A percentile compares a stretch with the other conserved stretches of the same genome.
phyloP scores from a whole-genome alignment of 2,113 vertebrate genomes.

The Lasiurus cinereus region DNA sequence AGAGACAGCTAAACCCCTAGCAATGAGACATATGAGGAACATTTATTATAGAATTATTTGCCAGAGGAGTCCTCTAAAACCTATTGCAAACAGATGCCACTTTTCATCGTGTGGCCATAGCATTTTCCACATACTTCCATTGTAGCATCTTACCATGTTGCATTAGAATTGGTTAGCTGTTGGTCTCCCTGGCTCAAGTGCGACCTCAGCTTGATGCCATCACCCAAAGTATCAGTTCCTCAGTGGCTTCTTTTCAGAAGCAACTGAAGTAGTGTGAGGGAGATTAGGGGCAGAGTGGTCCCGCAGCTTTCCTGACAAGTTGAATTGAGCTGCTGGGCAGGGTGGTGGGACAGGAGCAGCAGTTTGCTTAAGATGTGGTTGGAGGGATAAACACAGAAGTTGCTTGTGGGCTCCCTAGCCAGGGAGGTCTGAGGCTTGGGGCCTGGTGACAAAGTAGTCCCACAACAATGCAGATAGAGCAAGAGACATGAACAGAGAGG shows the following conservation, averaged over 20 bases:
- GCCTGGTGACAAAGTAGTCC: not conserved
- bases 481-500: not conserved
- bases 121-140: not conserved
- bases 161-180: not conserved
- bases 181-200: not conserved
- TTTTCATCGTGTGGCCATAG: not conserved
- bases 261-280: not conserved
- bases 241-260: not conserved
- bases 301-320: fast-evolving
- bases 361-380: not conserved
- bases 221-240: not conserved
- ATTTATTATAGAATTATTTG: not conserved
- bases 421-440: not conserved
- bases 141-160: not conserved
- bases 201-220: not conserved
- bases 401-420: not conserved
- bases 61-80: not conserved
- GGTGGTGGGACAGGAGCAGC: not conserved
- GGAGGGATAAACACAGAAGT: not conserved
- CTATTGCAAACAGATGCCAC: not conserved
- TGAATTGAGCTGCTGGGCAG: not conserved
- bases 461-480: not conserved
- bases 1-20: not conserved
- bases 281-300: not conserved
- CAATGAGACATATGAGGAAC: not conserved